Evolutionary conservation across 1,140 invertebrate species (phyloP), one percentile per base, ranked within the genome.

Genomic region (Neelides sp.): DNA sequence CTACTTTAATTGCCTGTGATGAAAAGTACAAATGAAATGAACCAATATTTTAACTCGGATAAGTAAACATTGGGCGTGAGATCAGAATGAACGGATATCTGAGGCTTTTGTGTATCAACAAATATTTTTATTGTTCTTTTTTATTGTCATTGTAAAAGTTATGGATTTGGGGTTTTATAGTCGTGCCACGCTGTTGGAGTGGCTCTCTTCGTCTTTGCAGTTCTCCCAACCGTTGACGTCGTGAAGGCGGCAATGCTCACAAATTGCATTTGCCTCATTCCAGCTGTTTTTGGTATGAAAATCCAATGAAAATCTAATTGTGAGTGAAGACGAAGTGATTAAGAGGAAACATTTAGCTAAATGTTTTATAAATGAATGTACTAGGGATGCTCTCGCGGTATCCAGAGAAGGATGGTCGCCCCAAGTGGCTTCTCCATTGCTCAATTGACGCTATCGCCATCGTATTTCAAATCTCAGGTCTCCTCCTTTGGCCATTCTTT

Each of bases 191-290:
- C 84, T 0, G 69, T 89, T 40, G 93, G 93, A 1, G 65, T 93
- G 27, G 82, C 80, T 2, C 64, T 94, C 19, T 69, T 96, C 52
- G 78, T 92, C 52, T 90, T 91, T 63, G 75, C 81, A 24, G 79
- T 96, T 28, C 72, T 96, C 4, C 92, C 93, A 1, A 80, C 89
- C 62, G 65, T 95, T 27, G 88, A 96, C 67, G 86, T 90, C 20
- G 79, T 94, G 28, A 85, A 90, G 68, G 89, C 85, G 2, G 81
- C 88, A 8, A 90, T 95, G 83, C 69, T 95, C 23, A 91, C 92
- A 5, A 94, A 92, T 68, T 93, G 86, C 62, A 76, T 95, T 15
- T 93, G 86, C 66, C 80, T 93, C 41, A 71, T 94, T 3, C 92
- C 92, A 0, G 80, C 79, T 34, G 68, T 85, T n/a, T 67, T 83